These are phyloP conservation scores for Papilio aristodemus DNA, from an alignment of 1,140 invertebrate genomes.

Conservation along the genomic window DNA sequence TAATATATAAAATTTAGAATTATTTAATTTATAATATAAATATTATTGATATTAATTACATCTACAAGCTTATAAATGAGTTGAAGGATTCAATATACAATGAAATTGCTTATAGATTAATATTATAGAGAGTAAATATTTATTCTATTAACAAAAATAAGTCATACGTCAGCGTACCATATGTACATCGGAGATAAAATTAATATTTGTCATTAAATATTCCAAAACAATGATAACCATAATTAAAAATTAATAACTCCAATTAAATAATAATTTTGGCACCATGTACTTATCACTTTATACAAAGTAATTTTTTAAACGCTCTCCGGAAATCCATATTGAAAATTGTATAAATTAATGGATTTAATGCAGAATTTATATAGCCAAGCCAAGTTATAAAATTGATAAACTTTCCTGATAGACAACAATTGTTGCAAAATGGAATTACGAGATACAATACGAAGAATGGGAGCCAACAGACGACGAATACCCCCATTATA, in stretches of 20 bases:
- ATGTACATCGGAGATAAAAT: no score
- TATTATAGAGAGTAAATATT: not conserved
- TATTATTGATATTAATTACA: not conserved
- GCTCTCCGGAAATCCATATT: slow-evolving; percentile 97
- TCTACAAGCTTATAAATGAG: slow-evolving; percentile 5
- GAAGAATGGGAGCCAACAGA: slow-evolving; percentile 98
- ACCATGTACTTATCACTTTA: slow-evolving; percentile 76
- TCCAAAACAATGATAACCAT: not conserved
- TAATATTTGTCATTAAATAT: not conserved
- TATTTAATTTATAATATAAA: slow-evolving; percentile 20
- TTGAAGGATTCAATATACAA: not conserved
- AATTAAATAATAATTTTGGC: slow-evolving; percentile 49
- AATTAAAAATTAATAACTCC: not conserved
- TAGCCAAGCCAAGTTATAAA: slow-evolving; percentile 99
- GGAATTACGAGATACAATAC: slow-evolving; percentile 96
- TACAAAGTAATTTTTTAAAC: slow-evolving; percentile 92
- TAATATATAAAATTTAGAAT: slow-evolving; percentile 42
- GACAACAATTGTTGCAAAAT: slow-evolving; percentile 90
- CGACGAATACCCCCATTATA: slow-evolving; percentile 96
- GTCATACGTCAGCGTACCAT: not conserved
- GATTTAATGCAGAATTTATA: slow-evolving; percentile 98
- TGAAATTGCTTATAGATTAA: not conserved
- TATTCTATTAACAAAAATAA: not conserved
- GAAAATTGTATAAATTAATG: slow-evolving; percentile 98
- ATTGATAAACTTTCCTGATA: slow-evolving; percentile 89